Conservation (phyloP, 1,140 invertebrate species). For the Aphaenogaster ashmeadi region DNA sequence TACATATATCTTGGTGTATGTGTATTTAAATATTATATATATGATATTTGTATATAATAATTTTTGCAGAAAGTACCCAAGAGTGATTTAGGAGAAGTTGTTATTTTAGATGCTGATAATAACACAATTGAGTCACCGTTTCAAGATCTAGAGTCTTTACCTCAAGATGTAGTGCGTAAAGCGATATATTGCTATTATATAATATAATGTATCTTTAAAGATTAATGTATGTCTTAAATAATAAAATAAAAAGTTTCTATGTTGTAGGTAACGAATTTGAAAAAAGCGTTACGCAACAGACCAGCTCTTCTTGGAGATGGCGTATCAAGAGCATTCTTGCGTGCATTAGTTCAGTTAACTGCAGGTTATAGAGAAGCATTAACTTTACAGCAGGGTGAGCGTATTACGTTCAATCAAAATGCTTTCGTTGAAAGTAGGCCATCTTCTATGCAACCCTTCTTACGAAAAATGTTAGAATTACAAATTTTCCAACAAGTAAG, state of each 20-base stretch:
- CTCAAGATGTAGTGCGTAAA: conserved; percentile 92
- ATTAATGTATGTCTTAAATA: conserved; percentile 67
- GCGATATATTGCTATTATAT: conserved; percentile 26
- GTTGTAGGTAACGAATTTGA: conserved; percentile 90
- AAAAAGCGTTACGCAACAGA: conserved; percentile 91
- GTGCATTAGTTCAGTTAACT: conserved; percentile 96
- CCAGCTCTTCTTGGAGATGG: conserved; percentile 93
- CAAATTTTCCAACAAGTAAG: conserved; percentile 97
- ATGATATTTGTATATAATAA: not conserved
- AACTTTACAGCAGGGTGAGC: conserved; percentile 92
- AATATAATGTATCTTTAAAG: conserved; percentile 57
- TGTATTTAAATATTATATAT: not conserved
- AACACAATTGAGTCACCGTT: conserved; percentile 95
- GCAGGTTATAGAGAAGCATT: conserved; percentile 97
- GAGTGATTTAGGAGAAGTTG: conserved; percentile 95
- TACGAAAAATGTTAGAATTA: conserved; percentile 95
- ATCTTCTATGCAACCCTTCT: conserved; percentile 94
- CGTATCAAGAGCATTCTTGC: conserved; percentile 96
- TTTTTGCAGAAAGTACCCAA: conserved; percentile 89
- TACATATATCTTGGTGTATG: not conserved
- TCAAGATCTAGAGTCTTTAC: conserved; percentile 95
- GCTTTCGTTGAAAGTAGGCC: conserved; percentile 95
- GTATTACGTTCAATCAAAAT: conserved; percentile 95
- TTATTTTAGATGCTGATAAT: conserved; percentile 96
- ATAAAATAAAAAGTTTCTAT: conserved; percentile 77